These are phyloP conservation scores for Zosterops japonicus DNA, from an alignment of 2,113 vertebrate genomes.

Conservation along the genomic window DNA sequence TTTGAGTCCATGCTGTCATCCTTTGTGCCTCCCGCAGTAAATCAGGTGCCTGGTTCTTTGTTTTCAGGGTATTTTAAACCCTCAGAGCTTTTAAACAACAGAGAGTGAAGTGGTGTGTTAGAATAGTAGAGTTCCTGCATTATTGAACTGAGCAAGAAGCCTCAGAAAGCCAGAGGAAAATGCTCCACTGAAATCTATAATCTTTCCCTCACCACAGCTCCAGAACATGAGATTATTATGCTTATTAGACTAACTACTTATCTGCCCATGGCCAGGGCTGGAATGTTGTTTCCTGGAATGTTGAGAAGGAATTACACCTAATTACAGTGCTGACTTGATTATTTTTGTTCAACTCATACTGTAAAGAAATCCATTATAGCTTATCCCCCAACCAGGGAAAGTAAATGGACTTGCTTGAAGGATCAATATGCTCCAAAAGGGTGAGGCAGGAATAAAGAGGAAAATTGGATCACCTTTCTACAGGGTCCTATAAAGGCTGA, in stretches of 20 bases:
- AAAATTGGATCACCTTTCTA: not conserved
- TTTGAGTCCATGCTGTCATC: not conserved
- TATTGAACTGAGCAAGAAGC: conserved; percentile 48
- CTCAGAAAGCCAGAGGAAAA: conserved; percentile 28
- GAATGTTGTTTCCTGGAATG: not conserved
- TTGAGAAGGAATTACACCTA: not conserved
- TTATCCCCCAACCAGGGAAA: not conserved
- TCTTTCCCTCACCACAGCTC: not conserved
- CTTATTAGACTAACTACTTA: not conserved
- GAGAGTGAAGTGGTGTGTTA: not conserved
- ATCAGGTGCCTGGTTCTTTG: not conserved
- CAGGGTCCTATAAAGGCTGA: not conserved
- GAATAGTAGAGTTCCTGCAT: conserved; percentile 2
- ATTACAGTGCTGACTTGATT: not conserved
- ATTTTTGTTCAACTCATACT: conserved; percentile 10
- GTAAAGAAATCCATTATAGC: not conserved
- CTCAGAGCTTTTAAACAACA: not conserved
- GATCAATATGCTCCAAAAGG: not conserved
- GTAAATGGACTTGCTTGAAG: not conserved
- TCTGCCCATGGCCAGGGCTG: not conserved
- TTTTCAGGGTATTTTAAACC: not conserved
- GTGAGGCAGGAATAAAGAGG: not conserved
- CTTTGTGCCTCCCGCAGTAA: not conserved
- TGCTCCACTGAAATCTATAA: not conserved
- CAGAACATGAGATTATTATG: conserved; percentile 22